Percentiles rank a stretch among this genome's conserved stretches.
These are phyloP conservation scores for Luperina nickerlii DNA, from an alignment of 2,888 invertebrate genomes.

Conservation along the genomic window DNA sequence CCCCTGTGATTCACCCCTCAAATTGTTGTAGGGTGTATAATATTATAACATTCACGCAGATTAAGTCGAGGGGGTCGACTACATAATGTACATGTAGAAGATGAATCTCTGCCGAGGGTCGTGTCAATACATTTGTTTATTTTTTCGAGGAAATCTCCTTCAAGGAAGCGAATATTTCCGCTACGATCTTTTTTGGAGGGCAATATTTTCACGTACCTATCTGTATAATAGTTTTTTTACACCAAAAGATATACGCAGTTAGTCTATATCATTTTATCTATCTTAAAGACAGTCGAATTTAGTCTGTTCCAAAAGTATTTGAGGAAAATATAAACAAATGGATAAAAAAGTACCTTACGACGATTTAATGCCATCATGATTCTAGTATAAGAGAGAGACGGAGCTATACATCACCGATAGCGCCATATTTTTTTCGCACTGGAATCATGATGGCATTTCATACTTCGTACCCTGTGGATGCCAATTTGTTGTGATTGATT, in stretches of 20 bases:
- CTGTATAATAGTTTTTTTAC: constrained; percentile 16
- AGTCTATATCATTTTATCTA: not conserved
- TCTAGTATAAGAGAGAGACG: too few relatives aligned
- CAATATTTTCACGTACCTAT: constrained; percentile 30
- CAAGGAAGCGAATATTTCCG: constrained; percentile 38
- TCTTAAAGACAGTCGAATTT: not conserved
- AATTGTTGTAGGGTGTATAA: constrained; percentile 60
- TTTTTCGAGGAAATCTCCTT: constrained; percentile 47
- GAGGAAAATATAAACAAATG: not conserved
- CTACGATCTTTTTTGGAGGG: constrained; percentile 19
- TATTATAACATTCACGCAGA: constrained; percentile 60
- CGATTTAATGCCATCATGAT: too few relatives aligned
- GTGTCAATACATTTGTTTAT: constrained; percentile 58
- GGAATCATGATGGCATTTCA: too few relatives aligned
- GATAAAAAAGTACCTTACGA: not conserved
- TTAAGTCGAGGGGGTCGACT: constrained; percentile 57
- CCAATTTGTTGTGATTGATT: not conserved
- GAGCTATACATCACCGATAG: too few relatives aligned
- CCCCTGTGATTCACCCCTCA: constrained; percentile 40
- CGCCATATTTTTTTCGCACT: too few relatives aligned
- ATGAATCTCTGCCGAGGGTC: constrained; percentile 59
- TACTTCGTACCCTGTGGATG: not conserved
- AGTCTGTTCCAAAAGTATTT: not conserved
- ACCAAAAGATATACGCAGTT: not conserved
- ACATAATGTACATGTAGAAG: constrained; percentile 57